Percentiles rank a stretch among this genome's conserved stretches.
These are phyloP conservation scores for Pipistrellus kuhlii DNA, from an alignment of 2,797 vertebrate species.

Conservation along the genomic window DNA sequence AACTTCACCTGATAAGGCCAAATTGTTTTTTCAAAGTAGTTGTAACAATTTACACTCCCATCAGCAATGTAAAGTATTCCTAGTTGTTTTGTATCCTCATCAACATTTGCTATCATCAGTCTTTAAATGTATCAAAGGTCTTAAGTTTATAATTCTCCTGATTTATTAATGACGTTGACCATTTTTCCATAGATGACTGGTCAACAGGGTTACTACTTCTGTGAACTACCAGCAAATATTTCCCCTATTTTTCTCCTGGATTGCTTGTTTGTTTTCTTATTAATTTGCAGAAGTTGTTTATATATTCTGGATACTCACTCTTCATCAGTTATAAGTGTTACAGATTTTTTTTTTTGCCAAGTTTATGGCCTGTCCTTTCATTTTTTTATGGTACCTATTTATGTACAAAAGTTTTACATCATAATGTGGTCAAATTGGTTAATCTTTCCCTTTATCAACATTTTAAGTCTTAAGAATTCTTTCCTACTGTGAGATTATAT, in stretches of 20 bases:
- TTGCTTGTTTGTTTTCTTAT: conserved; percentile 41
- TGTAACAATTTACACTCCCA: conserved; percentile 10
- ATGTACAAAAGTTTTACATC: conserved; percentile 42
- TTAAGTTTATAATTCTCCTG: conserved; percentile 32
- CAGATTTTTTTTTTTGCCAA: conserved; percentile 9
- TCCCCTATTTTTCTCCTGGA: background rate
- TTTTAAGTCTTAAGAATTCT: conserved; percentile 39
- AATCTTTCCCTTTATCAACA: conserved; percentile 38
- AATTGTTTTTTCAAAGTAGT: conserved; percentile 42
- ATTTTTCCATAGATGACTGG: conserved; percentile 18
- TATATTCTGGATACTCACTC: conserved; percentile 31
- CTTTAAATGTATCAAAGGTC: conserved; percentile 23
- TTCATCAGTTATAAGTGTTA: conserved; percentile 5
- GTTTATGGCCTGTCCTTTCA: conserved; percentile 1
- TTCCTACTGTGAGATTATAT: conserved; percentile 39
- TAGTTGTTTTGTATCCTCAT: background rate
- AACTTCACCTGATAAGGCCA: conserved; percentile 36
- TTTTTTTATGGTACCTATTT: conserved; percentile 48
- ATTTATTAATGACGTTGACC: conserved; percentile 42
- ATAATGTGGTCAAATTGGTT: conserved; percentile 50
- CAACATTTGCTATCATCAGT: conserved; percentile 5
- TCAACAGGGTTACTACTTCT: conserved; percentile 11
- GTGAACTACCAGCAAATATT: background rate
- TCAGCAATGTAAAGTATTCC: background rate
- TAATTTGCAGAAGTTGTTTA: conserved; percentile 26